Base-by-base conservation (phyloP, 2,888 invertebrate genomes). In the Drosophila demipolita region DNA sequence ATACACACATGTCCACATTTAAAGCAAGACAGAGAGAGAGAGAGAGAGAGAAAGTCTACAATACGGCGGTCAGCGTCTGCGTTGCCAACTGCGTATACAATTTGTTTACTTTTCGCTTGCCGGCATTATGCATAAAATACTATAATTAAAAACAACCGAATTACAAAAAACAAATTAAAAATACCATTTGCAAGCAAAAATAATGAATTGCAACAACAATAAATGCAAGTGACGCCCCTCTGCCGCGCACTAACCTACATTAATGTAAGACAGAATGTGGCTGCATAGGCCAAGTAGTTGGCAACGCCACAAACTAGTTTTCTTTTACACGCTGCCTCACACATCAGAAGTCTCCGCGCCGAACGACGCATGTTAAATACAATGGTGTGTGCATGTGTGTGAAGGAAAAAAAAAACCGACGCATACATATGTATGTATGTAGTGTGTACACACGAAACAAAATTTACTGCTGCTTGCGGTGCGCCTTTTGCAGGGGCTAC, bases 1-100 rank as follows among this genome's bases (percentile, higher is more conserved):
- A 61, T 54, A 53, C 49, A 45, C 36, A 49, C 48, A 55, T 55
- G 42, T 67, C 48, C 42, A 64, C 63, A 75, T 74, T 73, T 83
- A 63, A 73, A 83, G 75, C 82, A 88, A 83, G 88, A 15, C 23
- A 45, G 45, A 45, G 23, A 45, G 45, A 87, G 45, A 45, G 45
- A 45, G 23, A 45, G 45, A 87, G 45, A 87, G 88, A 84, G 88
- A 89, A 86, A 89, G 88, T 87, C 83, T 87, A 87, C 82, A 81
- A 76, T 54, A 60, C 50, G 62, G 26, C 50, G 42, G 55, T 32
- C 38, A n/a, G 36, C 49, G 54, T 50, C 40, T 73, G 87, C 73
- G 81, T 83, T 85, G 87, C 77, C 83, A 75, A 74, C 75, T 73
- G 61, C 63, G 42, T 57, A 49, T 45, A 66, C 32, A 78, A 73